Conservation (phyloP, 1,140 invertebrate species). For the Leptonema lineaticorne region DNA sequence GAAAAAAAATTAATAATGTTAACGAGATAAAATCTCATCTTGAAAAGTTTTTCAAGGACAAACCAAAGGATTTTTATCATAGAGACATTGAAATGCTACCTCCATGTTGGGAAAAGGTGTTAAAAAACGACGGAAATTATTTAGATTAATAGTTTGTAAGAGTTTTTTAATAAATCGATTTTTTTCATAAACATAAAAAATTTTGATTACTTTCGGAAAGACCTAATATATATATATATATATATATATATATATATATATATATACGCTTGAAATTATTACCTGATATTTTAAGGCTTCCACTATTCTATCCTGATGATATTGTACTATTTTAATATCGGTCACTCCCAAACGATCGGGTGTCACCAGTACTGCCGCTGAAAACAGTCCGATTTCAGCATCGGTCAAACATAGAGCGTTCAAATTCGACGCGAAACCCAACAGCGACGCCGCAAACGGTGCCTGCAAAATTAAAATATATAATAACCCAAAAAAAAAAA, state of each 20-base stretch:
- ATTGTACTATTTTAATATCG: conserved; percentile 80
- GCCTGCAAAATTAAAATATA: conserved; percentile 52
- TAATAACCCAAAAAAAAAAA: background rate
- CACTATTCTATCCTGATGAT: conserved; percentile 79
- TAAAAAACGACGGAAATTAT: no score
- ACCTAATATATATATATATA: background rate
- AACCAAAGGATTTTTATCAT: no score
- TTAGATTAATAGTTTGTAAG: no score
- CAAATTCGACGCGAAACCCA: conserved; percentile 79
- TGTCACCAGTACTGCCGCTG: conserved; percentile 80
- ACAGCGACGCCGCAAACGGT: conserved; percentile 71
- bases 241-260: background rate
- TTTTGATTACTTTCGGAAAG: no score
- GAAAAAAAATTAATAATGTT: no score
- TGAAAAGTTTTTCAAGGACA: no score
- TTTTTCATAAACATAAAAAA: no score
- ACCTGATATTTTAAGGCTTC: conserved; percentile 83
- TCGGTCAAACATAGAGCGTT: conserved; percentile 81
- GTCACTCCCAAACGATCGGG: conserved; percentile 78
- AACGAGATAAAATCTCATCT: no score
- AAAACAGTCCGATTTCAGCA: conserved; percentile 88
- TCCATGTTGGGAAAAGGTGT: no score
- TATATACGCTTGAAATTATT: conserved; percentile 38
- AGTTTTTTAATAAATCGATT: no score
- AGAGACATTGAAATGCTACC: no score